Conservation (phyloP, 64 coral and sea anemone genomes). For the Actinia tenebrosa region DNA sequence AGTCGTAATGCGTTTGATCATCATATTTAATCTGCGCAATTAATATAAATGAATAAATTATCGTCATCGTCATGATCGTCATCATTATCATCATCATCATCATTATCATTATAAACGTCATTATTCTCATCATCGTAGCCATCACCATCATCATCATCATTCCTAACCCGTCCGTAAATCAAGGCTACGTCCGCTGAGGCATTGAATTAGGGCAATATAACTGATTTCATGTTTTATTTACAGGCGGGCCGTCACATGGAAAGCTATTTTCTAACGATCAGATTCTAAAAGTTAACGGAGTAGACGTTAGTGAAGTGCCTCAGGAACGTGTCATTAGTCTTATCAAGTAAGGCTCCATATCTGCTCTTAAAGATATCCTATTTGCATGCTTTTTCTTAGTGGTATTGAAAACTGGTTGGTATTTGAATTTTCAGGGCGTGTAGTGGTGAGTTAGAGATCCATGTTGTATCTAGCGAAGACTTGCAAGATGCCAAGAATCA, state of each 20-base stretch:
- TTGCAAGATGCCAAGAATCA: conserved; percentile 86
- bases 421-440: conserved; percentile 32
- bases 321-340: conserved; percentile 84
- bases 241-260: conserved; percentile 85
- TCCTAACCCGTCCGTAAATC: too few species aligned
- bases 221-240: neutral
- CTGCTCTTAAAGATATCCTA: neutral
- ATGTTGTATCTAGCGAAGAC: conserved; percentile 91
- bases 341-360: conserved; percentile 70
- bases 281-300: conserved; percentile 84
- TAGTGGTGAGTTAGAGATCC: conserved; percentile 43
- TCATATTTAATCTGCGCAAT: too few species aligned
- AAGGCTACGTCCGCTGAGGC: neutral
- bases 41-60: too few species aligned
- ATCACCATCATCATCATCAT: too few species aligned
- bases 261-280: conserved; percentile 91
- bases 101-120: too few species aligned
- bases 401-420: too few species aligned
- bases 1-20: too few species aligned
- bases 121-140: too few species aligned
- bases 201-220: neutral
- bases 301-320: conserved; percentile 68
- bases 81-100: too few species aligned
- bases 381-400: too few species aligned
- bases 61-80: too few species aligned